Percentiles rank a stretch among this genome's conserved stretches.
Conservation (phyloP, 2,888 invertebrate species). For the Dendrolimus houi region DNA sequence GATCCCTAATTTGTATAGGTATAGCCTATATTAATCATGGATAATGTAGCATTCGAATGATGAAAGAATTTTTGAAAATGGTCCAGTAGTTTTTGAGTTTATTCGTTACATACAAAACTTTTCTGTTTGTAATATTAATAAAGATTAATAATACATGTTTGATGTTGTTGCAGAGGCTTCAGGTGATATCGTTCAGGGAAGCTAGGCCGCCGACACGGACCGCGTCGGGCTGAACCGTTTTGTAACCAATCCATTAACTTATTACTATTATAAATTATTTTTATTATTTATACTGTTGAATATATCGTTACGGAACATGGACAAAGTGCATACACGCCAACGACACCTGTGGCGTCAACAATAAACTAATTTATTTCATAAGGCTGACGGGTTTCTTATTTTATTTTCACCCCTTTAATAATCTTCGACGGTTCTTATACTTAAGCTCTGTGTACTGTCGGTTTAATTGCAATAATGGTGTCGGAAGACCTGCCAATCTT, state of each 20-base stretch:
- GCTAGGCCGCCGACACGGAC: constrained; percentile 36
- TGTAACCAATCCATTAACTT: constrained; percentile 73
- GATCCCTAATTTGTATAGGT: no score
- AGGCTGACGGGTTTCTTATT: constrained; percentile 40
- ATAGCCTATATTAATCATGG: no score
- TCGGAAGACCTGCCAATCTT: no score
- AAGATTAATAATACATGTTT: neutral
- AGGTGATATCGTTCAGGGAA: constrained; percentile 38
- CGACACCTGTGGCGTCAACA: constrained; percentile 56
- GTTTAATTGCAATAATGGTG: no score
- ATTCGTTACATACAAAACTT: no score
- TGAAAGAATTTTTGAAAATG: no score
- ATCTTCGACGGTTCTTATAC: no score
- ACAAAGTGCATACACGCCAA: constrained; percentile 42
- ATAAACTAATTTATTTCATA: constrained; percentile 76
- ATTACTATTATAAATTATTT: constrained; percentile 73
- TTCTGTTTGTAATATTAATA: no score
- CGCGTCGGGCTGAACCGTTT: constrained; percentile 54
- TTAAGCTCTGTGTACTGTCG: no score
- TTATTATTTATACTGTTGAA: constrained; percentile 74
- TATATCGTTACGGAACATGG: constrained; percentile 60
- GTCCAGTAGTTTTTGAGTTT: no score
- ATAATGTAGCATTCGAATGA: no score
- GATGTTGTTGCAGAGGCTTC: constrained; percentile 39
- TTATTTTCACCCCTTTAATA: constrained; percentile 6